These are phyloP conservation scores for Ara ararauna DNA, from an alignment of 2,797 vertebrate genomes.

Conservation along the genomic window DNA sequence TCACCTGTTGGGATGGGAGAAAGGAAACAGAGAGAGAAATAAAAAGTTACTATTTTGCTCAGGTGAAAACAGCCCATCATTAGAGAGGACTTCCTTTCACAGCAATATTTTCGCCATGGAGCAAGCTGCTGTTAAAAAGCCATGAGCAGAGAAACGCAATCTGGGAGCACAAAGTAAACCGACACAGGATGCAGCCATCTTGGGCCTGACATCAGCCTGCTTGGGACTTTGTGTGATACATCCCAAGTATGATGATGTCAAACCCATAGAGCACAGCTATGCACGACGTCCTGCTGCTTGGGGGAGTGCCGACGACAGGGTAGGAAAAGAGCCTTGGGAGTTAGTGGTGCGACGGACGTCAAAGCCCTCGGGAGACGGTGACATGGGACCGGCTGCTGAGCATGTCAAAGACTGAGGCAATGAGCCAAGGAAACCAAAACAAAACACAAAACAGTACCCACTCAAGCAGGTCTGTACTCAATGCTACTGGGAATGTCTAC, in stretches of 20 bases:
- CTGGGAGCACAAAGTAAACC: conserved; percentile 49
- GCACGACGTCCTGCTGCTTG: conserved; percentile 62
- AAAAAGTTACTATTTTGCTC: neutral
- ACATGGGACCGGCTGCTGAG: neutral
- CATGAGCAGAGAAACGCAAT: conserved; percentile 24
- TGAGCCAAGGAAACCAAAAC: neutral
- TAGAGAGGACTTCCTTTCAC: neutral
- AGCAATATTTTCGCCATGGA: neutral
- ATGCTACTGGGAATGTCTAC: neutral
- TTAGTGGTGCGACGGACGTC: neutral
- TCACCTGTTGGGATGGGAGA: conserved; percentile 80
- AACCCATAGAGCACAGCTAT: conserved; percentile 78
- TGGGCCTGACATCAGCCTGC: conserved; percentile 80
- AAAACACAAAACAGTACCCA: neutral
- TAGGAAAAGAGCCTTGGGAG: conserved; percentile 18
- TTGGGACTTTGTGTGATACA: conserved; percentile 78
- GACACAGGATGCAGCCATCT: conserved; percentile 76
- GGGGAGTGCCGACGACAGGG: conserved; percentile 21
- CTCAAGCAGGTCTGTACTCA: neutral
- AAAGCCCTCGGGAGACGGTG: neutral
- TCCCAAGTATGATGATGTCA: conserved; percentile 82
- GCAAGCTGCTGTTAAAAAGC: conserved; percentile 18
- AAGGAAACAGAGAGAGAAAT: neutral
- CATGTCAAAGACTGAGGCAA: neutral
- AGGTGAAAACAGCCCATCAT: neutral